A percentile compares a stretch with the other conserved stretches of the same genome.
phyloP scores from a whole-genome alignment of 2,888 invertebrate species.

The Julus scandinavius region DNA sequence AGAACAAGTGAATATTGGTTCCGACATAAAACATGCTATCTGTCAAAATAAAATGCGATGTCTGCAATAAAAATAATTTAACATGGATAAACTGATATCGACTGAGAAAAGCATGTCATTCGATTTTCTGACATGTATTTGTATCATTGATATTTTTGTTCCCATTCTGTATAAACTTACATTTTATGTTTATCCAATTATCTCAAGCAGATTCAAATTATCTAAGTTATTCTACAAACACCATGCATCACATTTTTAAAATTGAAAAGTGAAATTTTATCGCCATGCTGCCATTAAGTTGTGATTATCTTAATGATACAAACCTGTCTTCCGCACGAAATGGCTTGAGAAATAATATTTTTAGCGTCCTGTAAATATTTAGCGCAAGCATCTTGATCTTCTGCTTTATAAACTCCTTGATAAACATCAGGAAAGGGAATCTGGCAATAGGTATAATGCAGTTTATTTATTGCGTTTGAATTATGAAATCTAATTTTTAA shows the following conservation, averaged over 20 bases:
- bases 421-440: constrained; percentile 63
- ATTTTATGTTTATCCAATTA: too few species aligned
- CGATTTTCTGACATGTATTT: too few species aligned
- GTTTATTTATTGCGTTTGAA: too few species aligned
- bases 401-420: constrained; percentile 60
- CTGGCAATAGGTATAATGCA: background rate
- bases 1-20: constrained; percentile 41
- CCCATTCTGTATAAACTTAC: too few species aligned
- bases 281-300: background rate
- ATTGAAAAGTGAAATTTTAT: too few species aligned
- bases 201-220: too few species aligned
- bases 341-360: constrained; percentile 59
- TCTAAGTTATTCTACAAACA: too few species aligned
- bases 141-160: too few species aligned
- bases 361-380: constrained; percentile 61
- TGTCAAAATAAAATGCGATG: background rate
- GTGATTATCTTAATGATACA: background rate
- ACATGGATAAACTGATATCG: background rate
- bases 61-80: background rate
- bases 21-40: constrained; percentile 15
- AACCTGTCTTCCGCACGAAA: constrained; percentile 59
- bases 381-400: constrained; percentile 60
- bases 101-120: too few species aligned
- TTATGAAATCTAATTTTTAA: background rate
- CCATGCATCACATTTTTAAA: too few species aligned